phyloP scores from a whole-genome alignment of 1,140 invertebrate genomes.

The Halictus rubicundus region DNA sequence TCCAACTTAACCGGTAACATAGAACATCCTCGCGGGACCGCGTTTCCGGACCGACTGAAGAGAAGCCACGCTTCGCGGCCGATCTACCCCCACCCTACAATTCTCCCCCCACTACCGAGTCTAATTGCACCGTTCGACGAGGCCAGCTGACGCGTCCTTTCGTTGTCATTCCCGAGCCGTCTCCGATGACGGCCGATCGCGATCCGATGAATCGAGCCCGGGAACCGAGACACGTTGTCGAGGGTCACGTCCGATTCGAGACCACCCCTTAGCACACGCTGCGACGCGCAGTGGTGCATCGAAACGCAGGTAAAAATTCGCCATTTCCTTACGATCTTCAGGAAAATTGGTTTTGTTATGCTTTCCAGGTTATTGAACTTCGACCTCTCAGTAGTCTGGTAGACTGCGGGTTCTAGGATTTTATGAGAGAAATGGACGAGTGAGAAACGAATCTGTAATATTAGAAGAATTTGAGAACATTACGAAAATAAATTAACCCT shows the following conservation, averaged over 20 bases:
- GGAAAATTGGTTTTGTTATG: too few species aligned
- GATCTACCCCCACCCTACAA: conserved; percentile 34
- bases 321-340: too few species aligned
- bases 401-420: too few species aligned
- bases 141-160: conserved; percentile 36
- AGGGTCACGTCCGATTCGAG: conserved; percentile 2
- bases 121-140: conserved; percentile 4
- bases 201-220: background rate
- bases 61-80: conserved; percentile 60
- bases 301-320: too few species aligned
- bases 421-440: too few species aligned
- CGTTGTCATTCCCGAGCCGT: conserved; percentile 5
- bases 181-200: conserved; percentile 25
- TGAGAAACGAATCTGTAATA: too few species aligned
- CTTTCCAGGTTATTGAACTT: too few species aligned
- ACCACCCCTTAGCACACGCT: conserved; percentile 5
- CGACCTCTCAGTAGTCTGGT: too few species aligned
- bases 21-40: conserved; percentile 43
- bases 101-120: background rate
- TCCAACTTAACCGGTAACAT: background rate
- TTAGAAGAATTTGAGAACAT: too few species aligned
- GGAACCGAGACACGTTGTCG: conserved; percentile 6
- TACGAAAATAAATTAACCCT: too few species aligned
- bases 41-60: conserved; percentile 69
- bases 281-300: too few species aligned